Conservation (phyloP, 2,797 vertebrate species). For the Pelobates cultripes region DNA sequence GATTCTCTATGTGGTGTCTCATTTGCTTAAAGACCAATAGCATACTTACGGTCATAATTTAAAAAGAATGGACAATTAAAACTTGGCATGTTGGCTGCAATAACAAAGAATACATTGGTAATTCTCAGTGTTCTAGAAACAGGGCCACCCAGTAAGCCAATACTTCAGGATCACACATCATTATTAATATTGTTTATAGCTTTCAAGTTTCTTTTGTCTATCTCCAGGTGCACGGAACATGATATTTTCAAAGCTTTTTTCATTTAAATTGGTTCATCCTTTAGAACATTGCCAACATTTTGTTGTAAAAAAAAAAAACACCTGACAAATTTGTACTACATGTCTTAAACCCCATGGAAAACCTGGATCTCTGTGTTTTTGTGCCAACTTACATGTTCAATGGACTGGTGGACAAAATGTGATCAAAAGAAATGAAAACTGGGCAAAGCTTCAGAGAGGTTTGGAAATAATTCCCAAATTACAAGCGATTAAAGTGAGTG, state of each 20-base stretch:
- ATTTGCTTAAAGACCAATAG: background rate
- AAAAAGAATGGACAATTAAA: background rate
- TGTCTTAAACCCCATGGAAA: background rate
- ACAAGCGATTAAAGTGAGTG: background rate
- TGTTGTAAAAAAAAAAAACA: background rate
- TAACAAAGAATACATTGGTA: background rate
- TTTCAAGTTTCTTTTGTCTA: background rate
- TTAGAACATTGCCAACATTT: background rate
- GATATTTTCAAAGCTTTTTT: constrained; percentile 3
- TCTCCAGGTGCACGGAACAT: constrained; percentile 25
- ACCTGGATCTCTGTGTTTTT: background rate
- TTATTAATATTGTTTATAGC: constrained; percentile 15
- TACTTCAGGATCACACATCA: background rate
- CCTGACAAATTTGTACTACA: background rate
- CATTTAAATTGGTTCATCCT: background rate
- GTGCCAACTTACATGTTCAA: background rate
- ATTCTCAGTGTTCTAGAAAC: background rate
- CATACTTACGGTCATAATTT: background rate
- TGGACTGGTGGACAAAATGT: background rate
- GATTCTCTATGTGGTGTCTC: background rate
- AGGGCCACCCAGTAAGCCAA: background rate
- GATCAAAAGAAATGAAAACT: constrained; percentile 5
- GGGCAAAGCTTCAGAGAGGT: constrained; percentile 10
- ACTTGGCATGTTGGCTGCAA: background rate
- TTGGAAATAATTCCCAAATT: constrained; percentile 13